phyloP scores from a whole-genome alignment of 2,888 invertebrate species.

The Geotrupes spiniger region DNA sequence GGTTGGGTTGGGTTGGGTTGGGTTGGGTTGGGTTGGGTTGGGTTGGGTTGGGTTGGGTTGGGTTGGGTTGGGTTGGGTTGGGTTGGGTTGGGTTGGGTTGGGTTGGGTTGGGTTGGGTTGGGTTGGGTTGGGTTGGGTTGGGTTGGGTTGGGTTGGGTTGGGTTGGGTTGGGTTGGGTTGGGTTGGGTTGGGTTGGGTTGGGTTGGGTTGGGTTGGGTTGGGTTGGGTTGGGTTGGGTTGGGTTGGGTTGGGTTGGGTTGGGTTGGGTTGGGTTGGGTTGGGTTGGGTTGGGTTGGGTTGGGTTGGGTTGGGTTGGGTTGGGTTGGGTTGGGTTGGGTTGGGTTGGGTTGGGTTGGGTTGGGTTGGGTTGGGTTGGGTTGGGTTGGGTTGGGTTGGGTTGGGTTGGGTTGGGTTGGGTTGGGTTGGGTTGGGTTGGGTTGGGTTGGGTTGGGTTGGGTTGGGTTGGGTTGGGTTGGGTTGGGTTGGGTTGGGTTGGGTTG shows the following conservation, averaged over 20 bases:
- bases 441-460: slow-evolving; percentile 13
- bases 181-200: slow-evolving; percentile 32
- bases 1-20: slow-evolving; percentile 4
- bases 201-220: slow-evolving; percentile 27
- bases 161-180: slow-evolving; percentile 11
- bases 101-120: slow-evolving; percentile 4
- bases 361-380: slow-evolving; percentile 12
- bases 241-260: slow-evolving; percentile 12
- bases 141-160: slow-evolving; percentile 4
- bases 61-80: slow-evolving; percentile 4
- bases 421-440: slow-evolving; percentile 9
- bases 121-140: slow-evolving; percentile 4
- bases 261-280: slow-evolving; percentile 12
- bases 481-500: slow-evolving; percentile 14
- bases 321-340: slow-evolving; percentile 15
- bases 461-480: slow-evolving; percentile 15
- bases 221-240: slow-evolving; percentile 11
- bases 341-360: slow-evolving; percentile 12
- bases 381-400: slow-evolving; percentile 8
- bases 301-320: slow-evolving; percentile 18
- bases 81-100: slow-evolving; percentile 4
- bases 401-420: slow-evolving; percentile 8
- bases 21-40: slow-evolving; percentile 4
- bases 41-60: slow-evolving; percentile 4
- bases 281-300: slow-evolving; percentile 17